These are phyloP conservation scores for Hypomecis punctinalis DNA, from an alignment of 2,888 invertebrate species.

Conservation along the genomic window DNA sequence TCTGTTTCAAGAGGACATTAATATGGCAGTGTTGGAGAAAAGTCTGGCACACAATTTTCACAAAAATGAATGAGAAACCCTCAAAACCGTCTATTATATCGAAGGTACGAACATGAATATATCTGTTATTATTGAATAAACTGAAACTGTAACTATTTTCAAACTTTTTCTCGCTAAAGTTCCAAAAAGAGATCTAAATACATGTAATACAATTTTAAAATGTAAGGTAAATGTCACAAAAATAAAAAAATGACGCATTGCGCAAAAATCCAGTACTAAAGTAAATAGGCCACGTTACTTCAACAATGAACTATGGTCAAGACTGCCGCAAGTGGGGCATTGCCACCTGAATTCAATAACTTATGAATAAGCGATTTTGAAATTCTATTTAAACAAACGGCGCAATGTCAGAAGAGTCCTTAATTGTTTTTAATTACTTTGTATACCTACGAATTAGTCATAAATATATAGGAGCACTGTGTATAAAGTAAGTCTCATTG, in stretches of 20 bases:
- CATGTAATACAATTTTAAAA: neutral
- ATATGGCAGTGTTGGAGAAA: no score
- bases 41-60: no score
- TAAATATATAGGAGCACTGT: no score
- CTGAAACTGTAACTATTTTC: no score
- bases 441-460: neutral
- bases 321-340: constrained; percentile 49
- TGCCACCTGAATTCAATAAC: constrained; percentile 49
- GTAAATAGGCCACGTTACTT: constrained; percentile 32
- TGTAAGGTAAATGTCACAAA: neutral
- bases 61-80: no score
- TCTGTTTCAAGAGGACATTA: no score
- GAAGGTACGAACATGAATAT: no score
- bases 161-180: no score
- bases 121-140: no score
- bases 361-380: constrained; percentile 37
- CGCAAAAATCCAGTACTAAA: constrained; percentile 18
- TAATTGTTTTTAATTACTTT: constrained; percentile 19
- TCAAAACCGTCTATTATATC: no score
- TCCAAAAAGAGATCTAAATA: no score
- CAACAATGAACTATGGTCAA: constrained; percentile 45
- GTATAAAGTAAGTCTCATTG: no score
- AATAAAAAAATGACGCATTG: constrained; percentile 9
- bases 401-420: constrained; percentile 25
- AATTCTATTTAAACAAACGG: constrained; percentile 24